A percentile compares a stretch with the other conserved stretches of the same genome.
phyloP scores from a whole-genome alignment of 1,140 invertebrate species.

The Brachionus asplanchnoidis region DNA sequence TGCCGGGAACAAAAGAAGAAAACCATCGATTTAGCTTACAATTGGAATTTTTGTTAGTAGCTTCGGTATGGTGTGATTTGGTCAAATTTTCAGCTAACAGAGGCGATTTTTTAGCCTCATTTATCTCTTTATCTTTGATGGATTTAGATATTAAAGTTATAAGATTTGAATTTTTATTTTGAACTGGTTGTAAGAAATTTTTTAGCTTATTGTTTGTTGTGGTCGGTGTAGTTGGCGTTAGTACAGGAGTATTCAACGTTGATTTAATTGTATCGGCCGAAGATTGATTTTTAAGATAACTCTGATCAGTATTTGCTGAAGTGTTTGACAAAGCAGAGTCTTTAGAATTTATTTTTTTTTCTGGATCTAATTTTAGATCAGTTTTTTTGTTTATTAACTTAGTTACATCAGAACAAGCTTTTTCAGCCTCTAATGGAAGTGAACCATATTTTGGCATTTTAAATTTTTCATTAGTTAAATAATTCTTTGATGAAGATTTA shows the following conservation, averaged over 20 bases:
- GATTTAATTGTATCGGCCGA: not conserved
- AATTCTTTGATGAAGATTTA: not conserved
- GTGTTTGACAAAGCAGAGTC: not conserved
- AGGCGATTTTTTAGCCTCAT: not conserved
- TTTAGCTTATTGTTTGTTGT: not conserved
- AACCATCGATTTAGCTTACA: conserved; percentile 26
- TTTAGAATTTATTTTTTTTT: not conserved
- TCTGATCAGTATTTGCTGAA: not conserved
- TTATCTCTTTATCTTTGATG: not conserved
- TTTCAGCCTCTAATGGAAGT: not conserved
- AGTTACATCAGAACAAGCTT: not conserved
- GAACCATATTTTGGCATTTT: conserved; percentile 1
- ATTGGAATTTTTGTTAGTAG: not conserved
- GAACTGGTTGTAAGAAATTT: not conserved
- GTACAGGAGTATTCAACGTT: not conserved
- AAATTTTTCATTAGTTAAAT: not conserved
- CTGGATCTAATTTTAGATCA: not conserved
- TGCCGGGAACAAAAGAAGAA: not conserved
- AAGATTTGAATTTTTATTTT: not conserved
- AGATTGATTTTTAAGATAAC: not conserved
- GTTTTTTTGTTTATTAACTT: not conserved
- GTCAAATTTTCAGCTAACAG: not conserved
- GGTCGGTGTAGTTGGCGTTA: not conserved
- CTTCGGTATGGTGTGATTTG: not conserved
- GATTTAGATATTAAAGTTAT: not conserved